Base-by-base conservation (phyloP, 2,888 invertebrate species). In the Luperina nickerlii region DNA sequence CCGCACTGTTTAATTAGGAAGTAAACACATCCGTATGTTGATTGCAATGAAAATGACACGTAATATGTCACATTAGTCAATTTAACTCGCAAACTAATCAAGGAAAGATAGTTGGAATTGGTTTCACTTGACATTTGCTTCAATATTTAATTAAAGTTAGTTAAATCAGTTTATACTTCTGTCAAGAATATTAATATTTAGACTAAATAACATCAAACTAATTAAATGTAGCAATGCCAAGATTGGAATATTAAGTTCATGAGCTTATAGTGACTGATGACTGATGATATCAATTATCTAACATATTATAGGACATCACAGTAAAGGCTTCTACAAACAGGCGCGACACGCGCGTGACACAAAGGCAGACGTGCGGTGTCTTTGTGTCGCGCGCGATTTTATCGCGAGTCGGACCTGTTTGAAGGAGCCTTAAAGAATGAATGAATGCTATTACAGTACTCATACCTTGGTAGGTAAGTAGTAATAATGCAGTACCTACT, bases 71-170 rank as follows among this genome's bases (percentile, higher is more conserved):
- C 11, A 76, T 78, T 65, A 51, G 38, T 71, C 75, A 78, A 69
- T 65, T 69, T 66, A 76, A 82, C 80, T 86, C 68, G 67, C 66
- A 63, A 79, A 68, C 32, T 71, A 83, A 79, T 84, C 66, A 73
- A 78, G 15, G 57, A 78, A 84, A 78, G 73, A 54, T 74, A 71
- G 78, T 87, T 32, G 63, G 13, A 81, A 81, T 86, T 62, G 70
- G 69, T 70, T 74, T 84, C 54, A 76, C 74, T 87, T 76, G 84
- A 77, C 77, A 87, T 86, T 86, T 86, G 11, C n/a, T n/a, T 74
- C 74, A 70, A 45, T 15, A 48, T 15, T 2, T 48, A 48, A 4
- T 48, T 13, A 48, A 48, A 13, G 13, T 48, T 48, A 48, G 48
- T 48, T 65, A 76, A 83, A 76, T 20, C 66, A 32, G 75, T 76